These are phyloP conservation scores for Caloenas nicobarica DNA, from an alignment of 2,113 vertebrate genomes.

Conservation along the genomic window DNA sequence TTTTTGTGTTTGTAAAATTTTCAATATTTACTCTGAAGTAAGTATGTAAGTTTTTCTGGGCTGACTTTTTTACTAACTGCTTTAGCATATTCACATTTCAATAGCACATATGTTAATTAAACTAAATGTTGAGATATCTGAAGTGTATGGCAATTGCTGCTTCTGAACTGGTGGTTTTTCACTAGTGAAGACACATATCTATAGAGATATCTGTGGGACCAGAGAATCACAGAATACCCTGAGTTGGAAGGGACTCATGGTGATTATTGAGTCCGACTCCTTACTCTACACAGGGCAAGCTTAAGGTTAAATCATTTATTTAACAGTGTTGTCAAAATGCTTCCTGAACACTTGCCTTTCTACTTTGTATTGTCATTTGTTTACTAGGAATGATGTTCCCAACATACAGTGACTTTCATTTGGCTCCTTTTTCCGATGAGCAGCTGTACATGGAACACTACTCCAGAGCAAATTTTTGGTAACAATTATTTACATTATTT, in stretches of 20 bases:
- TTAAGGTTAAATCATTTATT: background rate
- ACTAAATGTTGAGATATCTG: background rate
- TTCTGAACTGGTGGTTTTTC: background rate
- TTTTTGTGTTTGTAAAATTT: background rate
- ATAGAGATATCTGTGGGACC: background rate
- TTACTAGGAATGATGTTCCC: conserved; percentile 82
- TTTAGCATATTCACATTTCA: background rate
- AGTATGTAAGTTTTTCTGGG: background rate
- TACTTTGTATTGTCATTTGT: conserved; percentile 41
- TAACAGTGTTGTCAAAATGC: background rate
- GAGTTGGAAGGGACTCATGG: background rate
- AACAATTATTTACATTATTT: conserved; percentile 34
- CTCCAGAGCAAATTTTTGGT: conserved; percentile 81
- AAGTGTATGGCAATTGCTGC: background rate
- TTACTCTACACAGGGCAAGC: background rate
- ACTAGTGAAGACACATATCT: background rate
- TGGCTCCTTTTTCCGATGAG: conserved; percentile 84
- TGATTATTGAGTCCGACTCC: background rate
- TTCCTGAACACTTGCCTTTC: background rate
- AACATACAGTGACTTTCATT: conserved; percentile 77
- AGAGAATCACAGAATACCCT: background rate
- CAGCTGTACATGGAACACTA: conserved; percentile 83
- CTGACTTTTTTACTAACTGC: background rate
- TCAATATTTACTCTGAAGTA: background rate
- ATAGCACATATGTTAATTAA: background rate